A percentile compares a stretch with the other conserved stretches of the same genome.
These are phyloP conservation scores for Lepidothrix coronata DNA, from an alignment of 2,113 vertebrate species.

Conservation along the genomic window DNA sequence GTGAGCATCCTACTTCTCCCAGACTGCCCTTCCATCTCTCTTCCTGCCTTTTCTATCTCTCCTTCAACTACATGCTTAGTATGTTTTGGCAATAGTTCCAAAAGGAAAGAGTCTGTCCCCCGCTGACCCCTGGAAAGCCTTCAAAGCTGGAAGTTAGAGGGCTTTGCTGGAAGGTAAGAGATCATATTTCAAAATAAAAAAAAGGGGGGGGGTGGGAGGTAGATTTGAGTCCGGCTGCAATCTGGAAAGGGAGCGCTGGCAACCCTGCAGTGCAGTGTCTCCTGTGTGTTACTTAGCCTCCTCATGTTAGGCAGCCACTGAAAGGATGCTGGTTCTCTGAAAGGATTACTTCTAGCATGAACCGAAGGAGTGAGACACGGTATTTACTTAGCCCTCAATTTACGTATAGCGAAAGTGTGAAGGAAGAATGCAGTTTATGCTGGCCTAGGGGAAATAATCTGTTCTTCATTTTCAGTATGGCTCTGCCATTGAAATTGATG, in stretches of 20 bases:
- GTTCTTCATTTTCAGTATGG: not conserved
- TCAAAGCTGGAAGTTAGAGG: not conserved
- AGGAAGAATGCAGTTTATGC: not conserved
- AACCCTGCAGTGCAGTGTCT: not conserved
- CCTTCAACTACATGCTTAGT: not conserved
- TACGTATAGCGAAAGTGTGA: not conserved
- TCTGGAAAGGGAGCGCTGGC: not conserved
- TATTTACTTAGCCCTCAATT: not conserved
- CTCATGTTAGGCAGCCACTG: not conserved
- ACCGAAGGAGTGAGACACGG: not conserved
- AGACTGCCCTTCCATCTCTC: not conserved
- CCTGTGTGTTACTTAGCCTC: not conserved
- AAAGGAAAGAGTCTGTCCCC: not conserved
- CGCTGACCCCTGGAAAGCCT: not conserved
- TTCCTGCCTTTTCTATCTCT: not conserved
- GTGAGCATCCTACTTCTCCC: not conserved
- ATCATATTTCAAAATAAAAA: not conserved
- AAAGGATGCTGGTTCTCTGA: not conserved
- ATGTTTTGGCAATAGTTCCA: not conserved
- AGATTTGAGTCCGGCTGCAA: rapidly evolving
- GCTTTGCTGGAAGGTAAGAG: not conserved
- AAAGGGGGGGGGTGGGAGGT: not conserved
- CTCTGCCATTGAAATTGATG: not conserved
- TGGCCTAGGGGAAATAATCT: not conserved
- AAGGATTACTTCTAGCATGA: not conserved